phyloP scores from a whole-genome alignment of 2,113 vertebrate species.

The Bubo bubo region DNA sequence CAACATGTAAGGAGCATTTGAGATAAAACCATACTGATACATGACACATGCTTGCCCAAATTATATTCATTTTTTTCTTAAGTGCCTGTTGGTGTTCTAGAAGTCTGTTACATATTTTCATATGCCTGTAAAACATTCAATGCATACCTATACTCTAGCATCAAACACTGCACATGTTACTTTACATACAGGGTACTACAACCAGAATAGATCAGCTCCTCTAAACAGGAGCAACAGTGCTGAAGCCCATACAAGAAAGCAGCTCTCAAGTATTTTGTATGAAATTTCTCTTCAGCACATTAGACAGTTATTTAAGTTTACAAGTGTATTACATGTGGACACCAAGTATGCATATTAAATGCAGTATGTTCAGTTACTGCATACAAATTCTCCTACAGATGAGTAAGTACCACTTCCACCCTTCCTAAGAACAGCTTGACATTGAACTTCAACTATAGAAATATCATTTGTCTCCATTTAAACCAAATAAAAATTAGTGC shows the following conservation, averaged over 20 bases:
- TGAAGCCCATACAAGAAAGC: background rate
- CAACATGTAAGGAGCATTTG: background rate
- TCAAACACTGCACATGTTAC: background rate
- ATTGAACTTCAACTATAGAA: background rate
- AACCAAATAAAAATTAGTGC: background rate
- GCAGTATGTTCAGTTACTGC: background rate
- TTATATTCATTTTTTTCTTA: background rate
- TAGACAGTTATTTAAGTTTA: background rate
- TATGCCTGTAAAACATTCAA: background rate
- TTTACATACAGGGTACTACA: background rate
- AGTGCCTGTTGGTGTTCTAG: background rate
- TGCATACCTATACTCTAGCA: background rate
- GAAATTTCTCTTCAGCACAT: background rate
- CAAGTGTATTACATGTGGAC: background rate
- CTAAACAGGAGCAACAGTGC: background rate
- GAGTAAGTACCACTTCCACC: background rate
- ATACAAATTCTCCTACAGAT: background rate
- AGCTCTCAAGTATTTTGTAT: background rate
- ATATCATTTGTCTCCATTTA: rapidly evolving
- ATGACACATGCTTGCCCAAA: background rate
- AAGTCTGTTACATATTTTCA: background rate
- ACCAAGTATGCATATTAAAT: background rate
- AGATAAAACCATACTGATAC: background rate
- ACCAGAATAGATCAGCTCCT: background rate
- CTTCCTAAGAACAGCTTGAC: background rate